These are phyloP conservation scores for Sminthopsis crassicaudata DNA, from an alignment of 2,113 vertebrate species.

Conservation along the genomic window DNA sequence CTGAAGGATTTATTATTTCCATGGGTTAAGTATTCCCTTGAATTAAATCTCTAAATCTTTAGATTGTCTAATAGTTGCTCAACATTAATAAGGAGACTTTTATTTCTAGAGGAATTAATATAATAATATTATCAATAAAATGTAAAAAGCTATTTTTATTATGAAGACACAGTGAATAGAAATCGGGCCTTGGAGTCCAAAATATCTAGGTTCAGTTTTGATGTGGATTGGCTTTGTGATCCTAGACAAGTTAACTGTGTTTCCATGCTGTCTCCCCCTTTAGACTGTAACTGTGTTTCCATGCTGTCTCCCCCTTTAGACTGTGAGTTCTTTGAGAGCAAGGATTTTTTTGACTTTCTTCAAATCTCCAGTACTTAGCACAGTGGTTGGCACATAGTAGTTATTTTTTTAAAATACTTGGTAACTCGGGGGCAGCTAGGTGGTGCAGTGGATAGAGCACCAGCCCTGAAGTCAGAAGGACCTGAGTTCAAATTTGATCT, in stretches of 20 bases:
- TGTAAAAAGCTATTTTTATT: background rate
- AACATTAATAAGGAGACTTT: background rate
- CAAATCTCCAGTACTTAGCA: background rate
- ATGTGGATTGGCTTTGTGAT: background rate
- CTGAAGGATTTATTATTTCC: background rate
- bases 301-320: background rate
- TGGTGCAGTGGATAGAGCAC: no score
- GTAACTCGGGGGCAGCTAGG: no score
- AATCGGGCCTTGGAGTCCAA: background rate
- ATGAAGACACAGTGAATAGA: background rate
- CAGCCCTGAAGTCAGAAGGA: no score
- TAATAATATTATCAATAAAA: background rate
- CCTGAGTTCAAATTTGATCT: no score
- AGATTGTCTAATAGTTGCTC: background rate
- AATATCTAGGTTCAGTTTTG: background rate
- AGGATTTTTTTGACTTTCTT: background rate
- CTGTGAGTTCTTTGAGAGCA: background rate
- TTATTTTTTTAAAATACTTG: background rate
- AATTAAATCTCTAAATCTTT: background rate
- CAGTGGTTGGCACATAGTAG: background rate
- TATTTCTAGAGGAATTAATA: background rate
- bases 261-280: background rate
- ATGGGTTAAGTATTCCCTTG: background rate
- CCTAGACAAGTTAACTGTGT: background rate
- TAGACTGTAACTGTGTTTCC: background rate